Evolutionary conservation across 1,140 invertebrate genomes (phyloP).

Genomic region (Anadara kagoshimensis): DNA sequence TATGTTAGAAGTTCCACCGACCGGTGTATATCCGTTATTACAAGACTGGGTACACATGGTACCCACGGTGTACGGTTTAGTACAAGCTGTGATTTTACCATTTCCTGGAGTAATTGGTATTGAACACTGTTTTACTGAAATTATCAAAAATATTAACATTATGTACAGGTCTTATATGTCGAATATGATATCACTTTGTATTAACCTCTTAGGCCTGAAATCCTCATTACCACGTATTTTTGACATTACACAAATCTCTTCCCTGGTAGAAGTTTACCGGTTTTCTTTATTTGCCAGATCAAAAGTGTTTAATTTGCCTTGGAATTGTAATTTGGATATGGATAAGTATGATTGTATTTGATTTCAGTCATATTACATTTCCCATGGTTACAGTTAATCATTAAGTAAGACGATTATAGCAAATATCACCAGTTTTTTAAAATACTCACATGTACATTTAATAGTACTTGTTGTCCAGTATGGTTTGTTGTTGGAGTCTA

Average conservation of each 20-base stretch:
- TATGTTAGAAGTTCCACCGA: constrained; percentile 8
- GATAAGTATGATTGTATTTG: no score
- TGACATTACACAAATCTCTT: no score
- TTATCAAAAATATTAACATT: background rate
- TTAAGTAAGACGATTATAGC: no score
- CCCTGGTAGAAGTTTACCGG: no score
- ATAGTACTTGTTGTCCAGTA: constrained; percentile 17
- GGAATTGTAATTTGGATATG: no score
- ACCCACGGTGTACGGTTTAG: constrained; percentile 23
- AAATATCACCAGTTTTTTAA: no score
- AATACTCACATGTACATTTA: constrained; percentile 18
- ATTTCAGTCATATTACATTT: no score
- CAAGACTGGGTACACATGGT: constrained; percentile 37
- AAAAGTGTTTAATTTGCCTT: no score
- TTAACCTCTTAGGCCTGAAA: background rate
- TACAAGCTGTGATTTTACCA: constrained; percentile 28
- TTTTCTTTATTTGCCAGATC: no score
- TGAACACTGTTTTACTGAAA: constrained; percentile 22
- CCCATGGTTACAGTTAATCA: no score
- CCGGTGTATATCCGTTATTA: constrained; percentile 19
- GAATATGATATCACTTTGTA: background rate
- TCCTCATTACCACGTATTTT: background rate
- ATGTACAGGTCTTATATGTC: background rate
- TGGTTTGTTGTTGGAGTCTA: constrained; percentile 6
- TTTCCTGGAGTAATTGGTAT: constrained; percentile 23